A percentile compares a stretch with the other conserved stretches of the same genome.
phyloP scores from a whole-genome alignment of 1,140 invertebrate genomes.

The Megalopta genalis region DNA sequence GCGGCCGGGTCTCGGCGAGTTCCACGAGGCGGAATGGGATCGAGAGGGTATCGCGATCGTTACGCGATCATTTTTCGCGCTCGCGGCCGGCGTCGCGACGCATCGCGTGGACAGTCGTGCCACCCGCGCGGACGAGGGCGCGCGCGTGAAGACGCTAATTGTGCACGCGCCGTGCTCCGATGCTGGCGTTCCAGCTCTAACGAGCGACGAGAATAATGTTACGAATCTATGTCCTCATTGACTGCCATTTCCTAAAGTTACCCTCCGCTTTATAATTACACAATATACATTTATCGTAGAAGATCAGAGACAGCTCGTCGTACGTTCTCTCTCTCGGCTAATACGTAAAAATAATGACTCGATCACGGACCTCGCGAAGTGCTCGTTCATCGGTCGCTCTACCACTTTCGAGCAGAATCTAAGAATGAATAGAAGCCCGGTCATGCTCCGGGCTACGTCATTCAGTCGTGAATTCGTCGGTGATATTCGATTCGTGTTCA shows the following conservation, averaged over 20 bases:
- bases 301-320: not conserved
- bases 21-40: not conserved
- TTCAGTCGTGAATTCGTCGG: no score
- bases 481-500: no score
- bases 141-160: not conserved
- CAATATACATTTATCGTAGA: slow-evolving; percentile 1
- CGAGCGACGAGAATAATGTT: slow-evolving; percentile 22
- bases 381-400: not conserved
- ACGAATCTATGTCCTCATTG: slow-evolving; percentile 22
- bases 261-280: not conserved
- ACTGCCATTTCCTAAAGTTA: slow-evolving; percentile 27
- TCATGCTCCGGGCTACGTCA: no score
- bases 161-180: not conserved
- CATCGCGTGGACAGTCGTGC: not conserved
- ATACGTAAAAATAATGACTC: slow-evolving; percentile 33
- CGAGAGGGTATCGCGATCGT: not conserved
- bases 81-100: not conserved
- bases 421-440: no score
- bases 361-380: slow-evolving; percentile 10
- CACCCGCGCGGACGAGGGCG: not conserved
- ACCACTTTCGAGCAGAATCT: no score
- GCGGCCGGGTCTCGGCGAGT: slow-evolving; percentile 13
- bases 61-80: not conserved
- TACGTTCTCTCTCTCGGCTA: not conserved
- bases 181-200: not conserved